Base-by-base conservation (phyloP, 2,113 vertebrate genomes). In the Collichthys lucidus region DNA sequence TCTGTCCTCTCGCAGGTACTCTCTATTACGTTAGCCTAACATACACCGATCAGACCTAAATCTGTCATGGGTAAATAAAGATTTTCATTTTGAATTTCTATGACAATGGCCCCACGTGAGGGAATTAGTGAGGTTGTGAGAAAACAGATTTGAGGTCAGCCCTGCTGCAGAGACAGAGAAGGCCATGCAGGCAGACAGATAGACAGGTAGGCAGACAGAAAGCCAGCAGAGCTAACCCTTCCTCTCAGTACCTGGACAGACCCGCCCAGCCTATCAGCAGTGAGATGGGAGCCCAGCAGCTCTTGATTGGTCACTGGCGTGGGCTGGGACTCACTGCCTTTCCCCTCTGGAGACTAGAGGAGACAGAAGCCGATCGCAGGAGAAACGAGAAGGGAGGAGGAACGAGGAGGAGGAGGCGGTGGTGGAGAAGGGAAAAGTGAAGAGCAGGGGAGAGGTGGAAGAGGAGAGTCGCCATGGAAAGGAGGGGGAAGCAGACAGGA, bases 191-290 rank as follows among this genome's bases (percentile, higher is more conserved):
- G 80, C 52, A 72, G 65, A 91, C 69, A 86, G 67, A 79, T 14
- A 87, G 53, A 84, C 57, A 88, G 73, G 50, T 65, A 86, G 67
- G 69, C 49, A 83, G 59, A 89, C 63, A 91, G 73, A 87, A 83
- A 74, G 70, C 61, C 71, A 64, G 72, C 66, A 80, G 75, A 87
- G 70, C 84, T 83, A 86, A 85, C 65, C 84, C 90, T 86, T 88
- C 90, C 88, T 86, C 90, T 80, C 87, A 93, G 95, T 97, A 96
- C 96, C 96, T 97, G 96, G 57, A 96, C 95, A 69, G 96, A 96
- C 93, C 96, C 95, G 92, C 95, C 95, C 92, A 96, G 96, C 95
- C 96, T 95, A 95, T 95, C 95, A 91, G 96, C 95, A 89, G 96
- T 95, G 91, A 96, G 95, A 86, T 93, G 96, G 90, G 96, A 95